Evolutionary conservation across 2,113 vertebrate species (phyloP).

Genomic region (Saimiri boliviensis): DNA sequence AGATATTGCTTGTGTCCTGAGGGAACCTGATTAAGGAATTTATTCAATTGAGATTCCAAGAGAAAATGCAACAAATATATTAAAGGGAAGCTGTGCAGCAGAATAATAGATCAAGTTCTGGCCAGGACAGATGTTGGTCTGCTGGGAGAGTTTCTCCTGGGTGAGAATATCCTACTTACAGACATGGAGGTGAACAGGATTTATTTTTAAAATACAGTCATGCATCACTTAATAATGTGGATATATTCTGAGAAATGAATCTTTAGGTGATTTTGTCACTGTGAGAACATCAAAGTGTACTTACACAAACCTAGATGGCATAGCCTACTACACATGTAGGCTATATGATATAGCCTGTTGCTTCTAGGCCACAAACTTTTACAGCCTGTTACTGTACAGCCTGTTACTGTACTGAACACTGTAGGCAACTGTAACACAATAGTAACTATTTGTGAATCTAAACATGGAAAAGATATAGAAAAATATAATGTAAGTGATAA

Average conservation of each 20-base stretch:
- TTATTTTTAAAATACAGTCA: not conserved
- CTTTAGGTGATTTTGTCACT: not conserved
- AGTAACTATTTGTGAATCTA: not conserved
- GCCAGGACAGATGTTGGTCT: not conserved
- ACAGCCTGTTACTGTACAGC: not conserved
- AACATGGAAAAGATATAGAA: not conserved
- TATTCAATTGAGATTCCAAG: not conserved
- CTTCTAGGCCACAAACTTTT: not conserved
- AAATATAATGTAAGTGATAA: not conserved
- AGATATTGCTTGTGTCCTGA: not conserved
- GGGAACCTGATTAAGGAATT: slow-evolving; percentile 1
- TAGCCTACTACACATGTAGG: not conserved
- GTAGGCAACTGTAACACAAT: not conserved
- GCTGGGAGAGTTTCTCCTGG: not conserved
- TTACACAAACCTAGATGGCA: not conserved
- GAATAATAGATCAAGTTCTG: not conserved
- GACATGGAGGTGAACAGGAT: not conserved
- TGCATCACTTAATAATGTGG: not conserved
- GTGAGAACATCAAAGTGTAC: not conserved
- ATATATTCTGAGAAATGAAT: not conserved
- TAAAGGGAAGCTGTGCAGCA: not conserved
- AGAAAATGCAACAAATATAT: not conserved
- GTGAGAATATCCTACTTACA: slow-evolving; percentile 13
- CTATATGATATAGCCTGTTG: no score
- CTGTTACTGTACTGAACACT: not conserved